Evolutionary conservation across 2,113 vertebrate genomes (phyloP).

Genomic region (Bagarius yarrelli): DNA sequence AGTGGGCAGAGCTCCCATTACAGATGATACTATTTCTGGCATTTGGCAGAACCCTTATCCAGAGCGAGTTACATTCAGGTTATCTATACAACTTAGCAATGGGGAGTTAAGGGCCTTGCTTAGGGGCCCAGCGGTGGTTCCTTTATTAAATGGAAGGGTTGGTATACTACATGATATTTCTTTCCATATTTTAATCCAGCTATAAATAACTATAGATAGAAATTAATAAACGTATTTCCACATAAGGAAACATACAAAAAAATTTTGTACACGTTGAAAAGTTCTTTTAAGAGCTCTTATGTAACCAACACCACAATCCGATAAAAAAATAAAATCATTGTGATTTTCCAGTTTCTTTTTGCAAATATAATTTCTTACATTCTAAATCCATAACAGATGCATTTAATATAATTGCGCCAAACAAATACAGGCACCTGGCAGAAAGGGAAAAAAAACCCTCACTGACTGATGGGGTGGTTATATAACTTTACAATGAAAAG

Average conservation of each 20-base stretch:
- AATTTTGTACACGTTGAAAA: not conserved
- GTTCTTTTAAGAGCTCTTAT: not conserved
- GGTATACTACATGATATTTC: too few species aligned
- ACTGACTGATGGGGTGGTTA: not conserved
- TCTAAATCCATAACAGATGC: not conserved
- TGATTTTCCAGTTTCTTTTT: not conserved
- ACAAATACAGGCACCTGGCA: not conserved
- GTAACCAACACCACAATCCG: not conserved
- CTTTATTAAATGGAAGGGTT: too few species aligned
- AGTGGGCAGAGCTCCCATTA: too few species aligned
- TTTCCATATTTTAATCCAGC: not conserved
- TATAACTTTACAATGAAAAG: not conserved
- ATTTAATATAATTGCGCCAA: slow-evolving; percentile 9
- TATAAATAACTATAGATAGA: not conserved
- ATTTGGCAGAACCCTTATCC: too few species aligned
- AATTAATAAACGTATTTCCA: not conserved
- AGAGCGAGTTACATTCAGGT: too few species aligned
- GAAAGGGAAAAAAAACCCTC: too few species aligned
- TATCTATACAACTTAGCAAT: too few species aligned
- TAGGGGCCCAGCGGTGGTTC: not conserved
- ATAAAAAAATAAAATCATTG: too few species aligned
- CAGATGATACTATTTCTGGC: too few species aligned
- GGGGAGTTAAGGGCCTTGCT: not conserved
- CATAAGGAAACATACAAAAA: not conserved
- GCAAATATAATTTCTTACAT: slow-evolving; percentile 10